These are phyloP conservation scores for Acleris emargana DNA, from an alignment of 2,888 invertebrate genomes.

Conservation along the genomic window DNA sequence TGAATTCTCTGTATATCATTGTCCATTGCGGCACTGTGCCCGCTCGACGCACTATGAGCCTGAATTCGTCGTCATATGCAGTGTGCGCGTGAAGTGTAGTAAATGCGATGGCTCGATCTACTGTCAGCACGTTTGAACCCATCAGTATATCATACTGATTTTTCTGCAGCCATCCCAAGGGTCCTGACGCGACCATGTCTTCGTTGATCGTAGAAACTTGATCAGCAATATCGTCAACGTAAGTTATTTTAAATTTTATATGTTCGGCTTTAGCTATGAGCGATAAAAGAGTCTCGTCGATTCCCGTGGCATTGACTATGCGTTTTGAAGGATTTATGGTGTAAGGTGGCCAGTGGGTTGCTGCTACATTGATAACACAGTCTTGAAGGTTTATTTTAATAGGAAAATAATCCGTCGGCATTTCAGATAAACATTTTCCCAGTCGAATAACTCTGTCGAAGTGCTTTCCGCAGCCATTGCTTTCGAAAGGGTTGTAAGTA, in stretches of 20 bases:
- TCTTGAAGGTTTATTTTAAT: constrained; percentile 51
- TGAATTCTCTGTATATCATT: constrained; percentile 53
- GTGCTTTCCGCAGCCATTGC: constrained; percentile 62
- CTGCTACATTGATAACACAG: constrained; percentile 54
- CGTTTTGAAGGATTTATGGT: constrained; percentile 43
- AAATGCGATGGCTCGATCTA: constrained; percentile 47
- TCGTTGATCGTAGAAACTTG: constrained; percentile 40
- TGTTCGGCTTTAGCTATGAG: constrained; percentile 51
- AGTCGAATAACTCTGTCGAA: constrained; percentile 51
- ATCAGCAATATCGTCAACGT: constrained; percentile 42
- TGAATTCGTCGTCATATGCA: constrained; percentile 52
- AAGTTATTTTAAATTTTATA: constrained; percentile 52
- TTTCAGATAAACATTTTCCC: constrained; percentile 52
- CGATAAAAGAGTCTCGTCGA: constrained; percentile 47
- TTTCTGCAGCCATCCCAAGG: constrained; percentile 43
- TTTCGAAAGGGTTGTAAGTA: constrained; percentile 63
- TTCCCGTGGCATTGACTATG: constrained; percentile 33
- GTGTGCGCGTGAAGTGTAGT: constrained; percentile 51
- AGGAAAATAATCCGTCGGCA: constrained; percentile 47
- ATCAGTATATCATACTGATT: constrained; percentile 44
- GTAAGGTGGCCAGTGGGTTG: constrained; percentile 59
- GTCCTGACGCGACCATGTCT: constrained; percentile 48
- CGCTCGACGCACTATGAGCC: constrained; percentile 53
- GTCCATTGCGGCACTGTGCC: constrained; percentile 47
- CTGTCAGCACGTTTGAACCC: constrained; percentile 46